phyloP scores from a whole-genome alignment of 2,797 vertebrate species.

The Vireo griseus region DNA sequence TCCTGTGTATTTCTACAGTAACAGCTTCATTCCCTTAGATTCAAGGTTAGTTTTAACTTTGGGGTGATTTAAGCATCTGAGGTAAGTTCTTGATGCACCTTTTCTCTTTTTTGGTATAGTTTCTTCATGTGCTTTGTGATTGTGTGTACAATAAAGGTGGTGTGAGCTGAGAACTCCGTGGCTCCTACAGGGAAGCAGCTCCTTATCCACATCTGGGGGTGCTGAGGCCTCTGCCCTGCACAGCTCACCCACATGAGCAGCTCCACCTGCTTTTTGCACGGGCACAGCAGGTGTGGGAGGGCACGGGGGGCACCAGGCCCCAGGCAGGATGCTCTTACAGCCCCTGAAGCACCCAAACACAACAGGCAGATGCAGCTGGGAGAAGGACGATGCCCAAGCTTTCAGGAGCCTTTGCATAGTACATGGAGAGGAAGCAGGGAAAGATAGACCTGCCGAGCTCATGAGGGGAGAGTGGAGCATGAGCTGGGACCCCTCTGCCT shows the following conservation, averaged over 20 bases:
- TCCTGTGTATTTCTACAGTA: neutral
- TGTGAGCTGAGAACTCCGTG: neutral
- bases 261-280: neutral
- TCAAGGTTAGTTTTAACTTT: slow-evolving; percentile 14
- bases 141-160: neutral
- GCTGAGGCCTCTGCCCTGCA: neutral
- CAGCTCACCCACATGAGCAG: neutral
- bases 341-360: neutral
- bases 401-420: slow-evolving; percentile 28
- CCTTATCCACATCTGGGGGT: neutral
- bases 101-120: slow-evolving; percentile 50
- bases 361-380: neutral
- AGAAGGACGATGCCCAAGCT: neutral
- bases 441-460: neutral
- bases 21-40: neutral
- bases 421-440: neutral
- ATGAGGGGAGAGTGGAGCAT: rapidly evolving
- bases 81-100: slow-evolving; percentile 50
- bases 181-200: neutral
- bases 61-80: slow-evolving; percentile 51
- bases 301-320: neutral
- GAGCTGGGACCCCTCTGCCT: neutral
- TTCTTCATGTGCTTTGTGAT: slow-evolving; percentile 30
- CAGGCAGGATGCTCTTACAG: neutral
- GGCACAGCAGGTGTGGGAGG: neutral